Evolutionary conservation across 2,113 vertebrate species (phyloP).

Genomic region (pig (Sus scrofa)): DNA sequence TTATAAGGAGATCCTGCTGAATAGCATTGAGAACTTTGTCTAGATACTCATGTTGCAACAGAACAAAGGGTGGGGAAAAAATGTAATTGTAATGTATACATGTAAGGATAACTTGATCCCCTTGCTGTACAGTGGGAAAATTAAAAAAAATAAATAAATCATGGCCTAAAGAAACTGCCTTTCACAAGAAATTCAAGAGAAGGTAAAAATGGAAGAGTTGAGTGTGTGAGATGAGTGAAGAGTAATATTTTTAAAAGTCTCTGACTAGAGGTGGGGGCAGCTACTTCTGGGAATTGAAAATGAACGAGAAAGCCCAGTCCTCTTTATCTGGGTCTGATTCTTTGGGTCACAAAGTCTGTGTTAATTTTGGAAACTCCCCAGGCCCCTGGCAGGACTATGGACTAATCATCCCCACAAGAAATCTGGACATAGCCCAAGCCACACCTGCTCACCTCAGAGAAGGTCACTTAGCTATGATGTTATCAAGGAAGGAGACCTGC

Average conservation of each 20-base stretch:
- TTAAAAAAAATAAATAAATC: slow-evolving; percentile 76
- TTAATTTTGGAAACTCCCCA: neutral
- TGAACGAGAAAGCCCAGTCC: neutral
- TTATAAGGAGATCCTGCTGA: too few species aligned
- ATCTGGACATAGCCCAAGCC: neutral
- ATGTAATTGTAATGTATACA: too few species aligned
- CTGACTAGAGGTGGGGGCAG: neutral
- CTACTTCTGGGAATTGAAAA: neutral
- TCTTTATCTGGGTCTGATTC: neutral
- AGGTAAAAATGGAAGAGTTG: neutral
- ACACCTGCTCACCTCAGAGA: neutral
- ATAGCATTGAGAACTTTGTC: too few species aligned
- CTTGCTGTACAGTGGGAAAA: too few species aligned
- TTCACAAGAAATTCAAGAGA: neutral
- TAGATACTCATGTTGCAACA: too few species aligned
- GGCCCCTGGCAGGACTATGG: neutral
- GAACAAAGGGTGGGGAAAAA: too few species aligned
- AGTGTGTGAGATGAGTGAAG: neutral
- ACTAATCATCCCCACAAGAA: neutral
- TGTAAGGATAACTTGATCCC: too few species aligned
- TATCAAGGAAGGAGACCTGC: slow-evolving; percentile 18
- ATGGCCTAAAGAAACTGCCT: neutral
- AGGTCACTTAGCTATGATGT: neutral
- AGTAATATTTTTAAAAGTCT: neutral
- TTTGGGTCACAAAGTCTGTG: neutral